Base-by-base conservation (phyloP, 2,797 vertebrate genomes). In the Cirrhinus molitorella region DNA sequence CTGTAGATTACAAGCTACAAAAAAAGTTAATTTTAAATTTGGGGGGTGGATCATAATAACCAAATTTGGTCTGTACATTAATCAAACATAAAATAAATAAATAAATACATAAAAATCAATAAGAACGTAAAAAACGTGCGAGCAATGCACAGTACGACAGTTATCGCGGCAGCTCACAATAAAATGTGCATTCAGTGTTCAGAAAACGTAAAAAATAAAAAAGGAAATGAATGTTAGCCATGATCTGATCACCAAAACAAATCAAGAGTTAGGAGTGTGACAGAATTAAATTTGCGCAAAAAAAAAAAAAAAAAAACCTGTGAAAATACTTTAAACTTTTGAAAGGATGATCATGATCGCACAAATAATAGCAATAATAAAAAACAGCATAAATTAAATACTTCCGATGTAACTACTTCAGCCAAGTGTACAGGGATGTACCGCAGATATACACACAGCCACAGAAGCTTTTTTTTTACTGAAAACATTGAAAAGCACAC, bases 11-110 rank as follows among this genome's bases (percentile, higher is more conserved):
- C 53, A 45, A n/a, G 49, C 53, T 53, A 34, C n/a, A 5, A 61
- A 14, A 71, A 63, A 34, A 21, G 10, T 0, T 2, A 11, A 19
- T 49, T 67, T 70, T 25, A 70, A 37, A 47, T 45, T 43, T 63
- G 19, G 25, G 34, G 51, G 40, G 28, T 75, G 78, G 68, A 49
- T 83, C 19, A 84, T 83, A 67, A 72, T 57, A 23, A 68, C 43
- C 31, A 49, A 79, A 85, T 83, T 82, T 85, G 83, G 85, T 86
- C 83, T 80, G 84, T 55, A 80, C 84, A 82, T 67, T 53, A 79
- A 40, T 68, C 12, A 17, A 73, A 86, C 83, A 79, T 25, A 43
- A 85, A 67, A 86, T 83, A 85, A 86, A 86, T 86, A 88, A 88
- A 88, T 84, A 88, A 88, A 86, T 86, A 86, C 65, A 86, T 78